Evolutionary conservation across 2,888 invertebrate genomes (phyloP), one percentile per base, ranked within the genome.

Genomic region (Erebia ligea): DNA sequence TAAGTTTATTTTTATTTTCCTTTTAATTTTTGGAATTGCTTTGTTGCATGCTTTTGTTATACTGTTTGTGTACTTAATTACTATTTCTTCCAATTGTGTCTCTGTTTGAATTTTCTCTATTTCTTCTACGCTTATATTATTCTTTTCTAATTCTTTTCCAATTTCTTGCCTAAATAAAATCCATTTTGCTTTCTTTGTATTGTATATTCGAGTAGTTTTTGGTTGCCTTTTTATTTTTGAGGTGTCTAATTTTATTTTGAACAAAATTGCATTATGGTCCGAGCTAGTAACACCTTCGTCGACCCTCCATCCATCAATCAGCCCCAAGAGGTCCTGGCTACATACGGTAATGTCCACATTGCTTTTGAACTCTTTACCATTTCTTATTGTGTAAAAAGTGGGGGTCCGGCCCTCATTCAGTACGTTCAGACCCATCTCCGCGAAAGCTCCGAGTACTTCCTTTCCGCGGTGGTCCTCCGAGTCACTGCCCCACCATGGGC

Each of bases 401-500:
- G 75, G 75, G 2, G 42, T 50, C 1, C 63, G 19, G 0, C 71
- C 75, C 1, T 15, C 34, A 61, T 73, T 75, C 0, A 71, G 50
- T 1, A 73, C 19, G 11, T 70, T 42, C 15, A 72, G 42, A 0
- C 48, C 40, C 1, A 70, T 8, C 17, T 75, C 75, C 0, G 56
- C 63, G 0, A 76, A 11, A 0, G 50, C 8, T 0, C 69, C 71
- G 0, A 17, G 8, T 4, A 75, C 5, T 1, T 58, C 66, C 34
- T 69, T 71, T 21, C 78, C 78, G 48, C 76, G 71, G 9, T 63
- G 21, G 67, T 77, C 75, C 0, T 21, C 54, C 1, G 11, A 21
- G 1, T n/a, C n/a, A 66, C 77, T 75, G 0, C 76, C 74, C 78
- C 77, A 78, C 48, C 58, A 77, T 1, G 64, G 11, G 17, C 68